Percentiles rank a stretch among this genome's conserved stretches.
Evolutionary conservation across 2,797 vertebrate genomes (phyloP).

Genomic region (Poeciliopsis infans): DNA sequence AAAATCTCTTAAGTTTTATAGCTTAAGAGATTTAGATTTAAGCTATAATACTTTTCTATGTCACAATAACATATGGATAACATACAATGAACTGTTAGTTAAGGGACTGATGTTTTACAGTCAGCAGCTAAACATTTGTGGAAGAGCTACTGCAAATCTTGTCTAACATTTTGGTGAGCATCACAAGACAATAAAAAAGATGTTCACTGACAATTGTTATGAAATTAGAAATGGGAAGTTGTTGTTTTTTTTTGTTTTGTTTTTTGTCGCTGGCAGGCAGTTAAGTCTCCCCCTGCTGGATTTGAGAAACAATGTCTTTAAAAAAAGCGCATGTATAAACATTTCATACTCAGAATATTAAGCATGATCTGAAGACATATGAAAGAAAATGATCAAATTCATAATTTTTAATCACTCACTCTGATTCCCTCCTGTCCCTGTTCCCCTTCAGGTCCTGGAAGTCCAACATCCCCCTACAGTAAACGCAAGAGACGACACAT

Average conservation of each 20-base stretch:
- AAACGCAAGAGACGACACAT: slow-evolving; percentile 46
- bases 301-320: neutral
- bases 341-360: neutral
- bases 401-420: slow-evolving; percentile 80
- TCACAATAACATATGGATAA: neutral
- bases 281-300: neutral
- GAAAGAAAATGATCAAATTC: slow-evolving; percentile 37
- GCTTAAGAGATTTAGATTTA: no score
- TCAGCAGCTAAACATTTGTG: neutral
- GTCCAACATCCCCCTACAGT: slow-evolving; percentile 89
- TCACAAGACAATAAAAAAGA: neutral
- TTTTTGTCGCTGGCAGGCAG: neutral
- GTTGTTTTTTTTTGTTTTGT: neutral
- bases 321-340: neutral
- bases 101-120: neutral
- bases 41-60: neutral
- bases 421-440: slow-evolving; percentile 88
- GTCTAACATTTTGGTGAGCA: neutral
- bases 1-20: neutral
- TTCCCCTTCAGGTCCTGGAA: slow-evolving; percentile 84
- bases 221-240: neutral
- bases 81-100: no score
- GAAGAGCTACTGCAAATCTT: neutral
- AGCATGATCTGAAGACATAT: neutral
- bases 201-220: neutral